Percentiles rank a stretch among this genome's conserved stretches.
phyloP scores from a whole-genome alignment of 2,113 vertebrate genomes.

The Rattus norvegicus region DNA sequence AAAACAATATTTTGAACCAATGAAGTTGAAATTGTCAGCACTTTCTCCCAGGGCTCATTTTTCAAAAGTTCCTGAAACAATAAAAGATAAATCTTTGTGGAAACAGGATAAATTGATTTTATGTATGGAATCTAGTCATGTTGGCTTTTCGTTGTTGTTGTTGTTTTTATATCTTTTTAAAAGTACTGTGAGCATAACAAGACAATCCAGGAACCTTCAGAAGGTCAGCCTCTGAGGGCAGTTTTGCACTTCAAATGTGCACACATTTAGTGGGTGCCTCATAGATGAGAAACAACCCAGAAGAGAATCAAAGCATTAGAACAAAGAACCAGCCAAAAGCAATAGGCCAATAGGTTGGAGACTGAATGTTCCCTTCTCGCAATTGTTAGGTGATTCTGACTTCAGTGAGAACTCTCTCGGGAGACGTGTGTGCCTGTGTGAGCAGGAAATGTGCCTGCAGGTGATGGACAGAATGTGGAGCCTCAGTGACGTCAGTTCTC shows the following conservation, averaged over 20 bases:
- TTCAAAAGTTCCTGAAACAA: constrained; percentile 65
- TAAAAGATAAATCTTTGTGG: constrained; percentile 55
- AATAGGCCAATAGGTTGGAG: not conserved
- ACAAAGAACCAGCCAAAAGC: constrained; percentile 16
- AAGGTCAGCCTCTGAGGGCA: constrained; percentile 12
- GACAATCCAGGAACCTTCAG: constrained; percentile 23
- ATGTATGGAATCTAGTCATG: not conserved
- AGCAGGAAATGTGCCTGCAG: not conserved
- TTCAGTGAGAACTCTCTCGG: not conserved
- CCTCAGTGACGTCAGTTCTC: not conserved
- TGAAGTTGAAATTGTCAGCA: constrained; percentile 66
- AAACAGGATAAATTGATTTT: not conserved
- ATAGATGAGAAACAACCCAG: not conserved
- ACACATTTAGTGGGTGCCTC: not conserved
- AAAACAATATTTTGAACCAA: constrained; percentile 61
- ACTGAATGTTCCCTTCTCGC: not conserved
- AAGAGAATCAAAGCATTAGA: constrained; percentile 46
- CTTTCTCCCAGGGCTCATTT: constrained; percentile 65
- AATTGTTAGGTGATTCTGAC: not conserved
- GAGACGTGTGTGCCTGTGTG: not conserved
- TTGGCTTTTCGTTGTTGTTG: not conserved
- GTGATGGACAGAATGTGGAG: not conserved
- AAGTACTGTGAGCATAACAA: not conserved
- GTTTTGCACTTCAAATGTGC: constrained; percentile 40
- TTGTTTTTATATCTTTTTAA: constrained; percentile 4